These are phyloP conservation scores for Acanthopleura granulata DNA, from an alignment of 2,888 invertebrate species.

Conservation along the genomic window DNA sequence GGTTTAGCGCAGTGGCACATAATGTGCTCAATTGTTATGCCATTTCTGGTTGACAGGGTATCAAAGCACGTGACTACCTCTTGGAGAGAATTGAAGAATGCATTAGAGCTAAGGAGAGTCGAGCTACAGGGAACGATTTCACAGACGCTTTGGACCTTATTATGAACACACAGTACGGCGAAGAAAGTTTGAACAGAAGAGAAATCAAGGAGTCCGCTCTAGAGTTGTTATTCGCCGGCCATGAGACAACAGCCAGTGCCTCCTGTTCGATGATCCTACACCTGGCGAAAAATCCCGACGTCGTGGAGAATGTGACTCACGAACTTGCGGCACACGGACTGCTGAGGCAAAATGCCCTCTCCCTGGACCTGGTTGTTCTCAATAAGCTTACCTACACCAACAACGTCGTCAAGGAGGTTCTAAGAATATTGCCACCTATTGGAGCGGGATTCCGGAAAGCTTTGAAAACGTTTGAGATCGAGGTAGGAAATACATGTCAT, in stretches of 20 bases:
- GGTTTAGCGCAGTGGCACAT: no score
- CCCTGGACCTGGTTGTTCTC: slow-evolving; percentile 35
- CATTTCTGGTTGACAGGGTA: slow-evolving; percentile 38
- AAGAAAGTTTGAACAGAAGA: slow-evolving; percentile 34
- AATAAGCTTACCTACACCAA: slow-evolving; percentile 47
- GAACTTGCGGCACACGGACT: slow-evolving; percentile 52
- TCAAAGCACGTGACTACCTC: slow-evolving; percentile 47
- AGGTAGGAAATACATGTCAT: slow-evolving; percentile 41
- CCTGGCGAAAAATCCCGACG: slow-evolving; percentile 39
- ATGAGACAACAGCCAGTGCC: slow-evolving; percentile 59
- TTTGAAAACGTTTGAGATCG: slow-evolving; percentile 57
- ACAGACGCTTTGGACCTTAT: slow-evolving; percentile 49
- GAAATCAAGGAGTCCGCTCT: slow-evolving; percentile 57
- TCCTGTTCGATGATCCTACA: slow-evolving; percentile 50
- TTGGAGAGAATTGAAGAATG: slow-evolving; percentile 48
- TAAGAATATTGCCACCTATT: slow-evolving; percentile 57
- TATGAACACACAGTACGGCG: slow-evolving; percentile 33
- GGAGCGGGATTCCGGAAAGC: slow-evolving; percentile 60
- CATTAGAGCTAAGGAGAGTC: slow-evolving; percentile 35
- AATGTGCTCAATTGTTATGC: no score
- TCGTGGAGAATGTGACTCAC: slow-evolving; percentile 39
- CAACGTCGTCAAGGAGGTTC: slow-evolving; percentile 57
- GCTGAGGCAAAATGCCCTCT: background rate
- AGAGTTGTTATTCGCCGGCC: slow-evolving; percentile 64
- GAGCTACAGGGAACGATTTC: slow-evolving; percentile 22